phyloP scores from a whole-genome alignment of 2,888 invertebrate species.

The Pimpla rufipes region DNA sequence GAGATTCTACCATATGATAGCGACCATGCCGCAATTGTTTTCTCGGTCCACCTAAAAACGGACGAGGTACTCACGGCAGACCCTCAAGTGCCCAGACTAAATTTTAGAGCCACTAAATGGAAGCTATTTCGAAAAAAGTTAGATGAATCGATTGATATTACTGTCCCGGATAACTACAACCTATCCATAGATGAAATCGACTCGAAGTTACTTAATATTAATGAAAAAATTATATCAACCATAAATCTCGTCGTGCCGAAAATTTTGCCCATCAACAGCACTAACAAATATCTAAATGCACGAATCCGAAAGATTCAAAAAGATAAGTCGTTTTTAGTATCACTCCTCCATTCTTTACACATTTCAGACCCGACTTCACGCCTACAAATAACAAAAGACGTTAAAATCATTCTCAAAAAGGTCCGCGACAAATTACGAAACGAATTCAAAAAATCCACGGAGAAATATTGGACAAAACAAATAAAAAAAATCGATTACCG shows the following conservation, averaged over 20 bases:
- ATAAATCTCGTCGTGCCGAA: too few relatives aligned
- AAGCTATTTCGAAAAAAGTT: too few relatives aligned
- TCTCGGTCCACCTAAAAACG: too few relatives aligned
- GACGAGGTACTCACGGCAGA: neutral
- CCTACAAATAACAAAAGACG: neutral
- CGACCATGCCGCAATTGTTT: too few relatives aligned
- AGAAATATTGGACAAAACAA: neutral
- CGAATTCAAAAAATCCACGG: neutral
- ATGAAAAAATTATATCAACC: too few relatives aligned
- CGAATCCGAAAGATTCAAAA: too few relatives aligned
- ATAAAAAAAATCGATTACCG: slow-evolving; percentile 44
- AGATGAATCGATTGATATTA: neutral
- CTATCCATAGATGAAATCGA: slow-evolving; percentile 15
- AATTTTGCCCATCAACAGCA: too few relatives aligned
- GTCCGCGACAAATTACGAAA: neutral
- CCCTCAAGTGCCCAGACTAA: neutral
- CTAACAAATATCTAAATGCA: too few relatives aligned
- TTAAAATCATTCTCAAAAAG: too few relatives aligned
- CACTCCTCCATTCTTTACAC: neutral
- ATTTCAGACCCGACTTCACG: neutral
- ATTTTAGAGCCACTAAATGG: slow-evolving; percentile 1
- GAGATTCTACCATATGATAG: neutral
- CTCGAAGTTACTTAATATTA: too few relatives aligned
- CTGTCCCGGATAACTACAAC: neutral
- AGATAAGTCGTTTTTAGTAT: neutral